phyloP scores from a whole-genome alignment of 2,888 invertebrate genomes.

The Chrysomela aeneicollis region DNA sequence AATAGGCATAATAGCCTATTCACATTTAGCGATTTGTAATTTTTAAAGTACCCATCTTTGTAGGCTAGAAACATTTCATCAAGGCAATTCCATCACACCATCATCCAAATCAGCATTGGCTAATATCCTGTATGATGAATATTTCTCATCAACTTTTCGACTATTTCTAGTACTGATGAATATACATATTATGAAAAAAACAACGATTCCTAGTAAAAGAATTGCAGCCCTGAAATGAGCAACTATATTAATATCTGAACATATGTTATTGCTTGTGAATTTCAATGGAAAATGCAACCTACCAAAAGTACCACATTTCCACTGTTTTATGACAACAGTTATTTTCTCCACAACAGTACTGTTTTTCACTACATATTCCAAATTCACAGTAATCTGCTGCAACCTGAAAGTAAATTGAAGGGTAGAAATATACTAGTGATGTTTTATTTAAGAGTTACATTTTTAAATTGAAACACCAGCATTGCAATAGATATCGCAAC shows the following conservation, averaged over 20 bases:
- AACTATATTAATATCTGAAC: neutral
- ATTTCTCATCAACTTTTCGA: slow-evolving; percentile 5
- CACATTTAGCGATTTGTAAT: too few species aligned
- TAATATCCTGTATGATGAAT: slow-evolving; percentile 14
- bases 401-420: slow-evolving; percentile 31
- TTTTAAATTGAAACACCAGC: neutral
- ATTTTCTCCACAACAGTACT: slow-evolving; percentile 57
- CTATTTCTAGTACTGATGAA: slow-evolving; percentile 38
- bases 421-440: neutral
- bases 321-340: slow-evolving; percentile 54
- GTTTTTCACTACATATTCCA: slow-evolving; percentile 52
- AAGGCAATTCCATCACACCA: slow-evolving; percentile 1
- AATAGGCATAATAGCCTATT: too few species aligned
- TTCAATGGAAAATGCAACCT: too few species aligned
- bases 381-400: slow-evolving; percentile 54
- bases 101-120: slow-evolving; percentile 27
- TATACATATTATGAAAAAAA: slow-evolving; percentile 43
- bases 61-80: neutral
- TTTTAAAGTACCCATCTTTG: neutral
- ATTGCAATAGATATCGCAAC: neutral
- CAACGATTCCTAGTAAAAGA: slow-evolving; percentile 48
- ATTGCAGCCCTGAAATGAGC: slow-evolving; percentile 50
- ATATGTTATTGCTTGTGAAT: neutral
- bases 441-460: neutral
- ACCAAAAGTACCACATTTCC: slow-evolving; percentile 57